phyloP scores from a whole-genome alignment of 2,888 invertebrate species.

The Campopleginae sp. region DNA sequence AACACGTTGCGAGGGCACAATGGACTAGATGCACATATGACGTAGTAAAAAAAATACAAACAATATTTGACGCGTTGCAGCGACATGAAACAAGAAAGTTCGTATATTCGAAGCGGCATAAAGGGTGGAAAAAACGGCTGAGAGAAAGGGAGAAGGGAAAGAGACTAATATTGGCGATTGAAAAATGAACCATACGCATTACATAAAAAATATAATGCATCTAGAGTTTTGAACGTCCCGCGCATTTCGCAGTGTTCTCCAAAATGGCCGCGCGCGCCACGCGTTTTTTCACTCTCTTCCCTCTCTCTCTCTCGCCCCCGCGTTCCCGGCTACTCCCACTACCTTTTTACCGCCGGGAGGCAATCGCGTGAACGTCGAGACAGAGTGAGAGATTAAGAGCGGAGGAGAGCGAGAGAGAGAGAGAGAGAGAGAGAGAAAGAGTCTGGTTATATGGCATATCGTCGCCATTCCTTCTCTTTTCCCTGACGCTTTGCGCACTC shows the following conservation, averaged over 20 bases:
- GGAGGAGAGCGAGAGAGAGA: slow-evolving; percentile 1
- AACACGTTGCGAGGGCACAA: slow-evolving; percentile 75
- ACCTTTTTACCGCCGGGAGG: slow-evolving; percentile 18
- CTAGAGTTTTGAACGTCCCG: slow-evolving; percentile 73
- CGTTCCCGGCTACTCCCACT: slow-evolving; percentile 40
- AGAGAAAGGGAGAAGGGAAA: slow-evolving; percentile 38
- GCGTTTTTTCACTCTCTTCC: slow-evolving; percentile 27
- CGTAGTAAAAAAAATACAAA: slow-evolving; percentile 59
- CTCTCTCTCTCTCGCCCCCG: slow-evolving; percentile 45
- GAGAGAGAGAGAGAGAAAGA: slow-evolving; percentile 14
- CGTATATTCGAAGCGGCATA: slow-evolving; percentile 16
- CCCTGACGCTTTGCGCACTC: slow-evolving; percentile 50
- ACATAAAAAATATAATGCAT: background rate
- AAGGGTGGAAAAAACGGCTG: slow-evolving; percentile 10
- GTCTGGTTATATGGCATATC: slow-evolving; percentile 44
- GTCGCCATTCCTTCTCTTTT: slow-evolving; percentile 14
- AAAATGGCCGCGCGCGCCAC: slow-evolving; percentile 77
- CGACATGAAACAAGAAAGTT: slow-evolving; percentile 40
- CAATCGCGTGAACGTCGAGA: slow-evolving; percentile 42
- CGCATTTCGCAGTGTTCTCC: slow-evolving; percentile 77
- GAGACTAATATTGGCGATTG: slow-evolving; percentile 19
- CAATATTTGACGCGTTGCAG: slow-evolving; percentile 45
- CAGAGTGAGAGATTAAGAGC: background rate
- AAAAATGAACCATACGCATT: background rate
- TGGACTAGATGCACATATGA: slow-evolving; percentile 81